These are phyloP conservation scores for Natator depressus DNA, from an alignment of 2,113 vertebrate genomes.

Conservation along the genomic window DNA sequence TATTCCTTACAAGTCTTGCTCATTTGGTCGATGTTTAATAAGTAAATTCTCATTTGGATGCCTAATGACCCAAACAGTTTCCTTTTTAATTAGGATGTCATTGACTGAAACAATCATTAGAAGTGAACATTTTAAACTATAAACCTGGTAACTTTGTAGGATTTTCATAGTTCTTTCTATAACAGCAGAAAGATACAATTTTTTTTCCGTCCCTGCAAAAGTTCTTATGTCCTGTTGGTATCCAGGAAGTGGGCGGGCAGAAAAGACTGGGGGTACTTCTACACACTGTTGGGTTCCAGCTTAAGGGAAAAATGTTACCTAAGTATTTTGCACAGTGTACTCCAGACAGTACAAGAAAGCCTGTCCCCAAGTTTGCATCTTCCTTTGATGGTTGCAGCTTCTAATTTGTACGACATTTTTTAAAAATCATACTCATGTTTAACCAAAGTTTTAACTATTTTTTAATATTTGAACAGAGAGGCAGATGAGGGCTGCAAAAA, in stretches of 20 bases:
- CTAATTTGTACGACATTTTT: slow-evolving; percentile 39
- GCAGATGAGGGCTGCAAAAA: slow-evolving; percentile 94
- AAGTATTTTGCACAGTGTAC: neutral
- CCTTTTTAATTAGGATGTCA: slow-evolving; percentile 44
- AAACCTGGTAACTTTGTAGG: neutral
- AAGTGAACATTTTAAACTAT: neutral
- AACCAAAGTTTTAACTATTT: slow-evolving; percentile 42
- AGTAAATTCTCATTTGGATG: neutral
- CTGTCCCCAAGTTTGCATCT: neutral
- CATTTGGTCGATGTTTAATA: neutral
- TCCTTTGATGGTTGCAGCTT: neutral
- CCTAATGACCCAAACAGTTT: slow-evolving; percentile 42
- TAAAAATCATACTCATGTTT: slow-evolving; percentile 1
- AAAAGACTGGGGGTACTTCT: neutral
- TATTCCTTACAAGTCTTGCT: neutral
- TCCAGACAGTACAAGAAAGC: accelerated
- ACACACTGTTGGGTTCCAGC: neutral
- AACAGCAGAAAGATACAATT: neutral
- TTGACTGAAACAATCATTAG: slow-evolving; percentile 31
- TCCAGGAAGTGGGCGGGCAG: neutral
- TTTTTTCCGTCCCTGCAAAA: neutral
- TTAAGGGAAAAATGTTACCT: neutral
- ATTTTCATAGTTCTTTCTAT: neutral
- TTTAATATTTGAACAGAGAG: slow-evolving; percentile 84
- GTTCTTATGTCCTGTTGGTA: neutral